phyloP scores from a whole-genome alignment of 2,888 invertebrate genomes.

The Aleiodes testaceus region DNA sequence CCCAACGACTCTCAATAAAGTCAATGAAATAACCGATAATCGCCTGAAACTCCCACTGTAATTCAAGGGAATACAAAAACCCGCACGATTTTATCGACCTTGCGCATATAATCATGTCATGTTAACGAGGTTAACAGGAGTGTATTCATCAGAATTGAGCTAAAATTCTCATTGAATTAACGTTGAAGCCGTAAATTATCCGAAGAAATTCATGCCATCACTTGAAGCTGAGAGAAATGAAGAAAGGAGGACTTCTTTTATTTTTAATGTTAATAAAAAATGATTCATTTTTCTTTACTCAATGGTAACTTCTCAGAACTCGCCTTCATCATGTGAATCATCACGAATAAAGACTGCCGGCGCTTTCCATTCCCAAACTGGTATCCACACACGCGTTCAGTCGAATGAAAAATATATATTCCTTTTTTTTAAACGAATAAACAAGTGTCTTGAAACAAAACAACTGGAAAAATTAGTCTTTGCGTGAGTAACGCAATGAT shows the following conservation, averaged over 20 bases:
- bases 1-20: conserved; percentile 18
- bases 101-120: conserved; percentile 51
- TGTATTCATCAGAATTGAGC: conserved; percentile 35
- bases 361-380: conserved; percentile 39
- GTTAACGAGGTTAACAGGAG: conserved; percentile 9
- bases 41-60: conserved; percentile 13
- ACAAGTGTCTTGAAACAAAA: conserved; percentile 16
- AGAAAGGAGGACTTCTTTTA: neutral
- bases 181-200: conserved; percentile 15
- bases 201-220: conserved; percentile 18
- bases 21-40: conserved; percentile 37
- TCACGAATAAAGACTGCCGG: conserved; percentile 32
- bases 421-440: conserved; percentile 1
- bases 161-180: conserved; percentile 25
- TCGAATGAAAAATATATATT: conserved; percentile 19
- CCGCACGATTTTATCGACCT: conserved; percentile 53
- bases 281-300: conserved; percentile 15
- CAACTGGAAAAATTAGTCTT: neutral
- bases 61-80: conserved; percentile 19
- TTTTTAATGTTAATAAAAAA: neutral
- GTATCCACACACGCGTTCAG: conserved; percentile 15
- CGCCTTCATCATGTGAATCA: conserved; percentile 42
- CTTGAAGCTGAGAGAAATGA: conserved; percentile 2
- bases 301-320: conserved; percentile 23
- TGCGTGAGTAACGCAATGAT: conserved; percentile 27